Evolutionary conservation across 2,888 invertebrate genomes (phyloP).

Genomic region (Meghimatium bilineatum): DNA sequence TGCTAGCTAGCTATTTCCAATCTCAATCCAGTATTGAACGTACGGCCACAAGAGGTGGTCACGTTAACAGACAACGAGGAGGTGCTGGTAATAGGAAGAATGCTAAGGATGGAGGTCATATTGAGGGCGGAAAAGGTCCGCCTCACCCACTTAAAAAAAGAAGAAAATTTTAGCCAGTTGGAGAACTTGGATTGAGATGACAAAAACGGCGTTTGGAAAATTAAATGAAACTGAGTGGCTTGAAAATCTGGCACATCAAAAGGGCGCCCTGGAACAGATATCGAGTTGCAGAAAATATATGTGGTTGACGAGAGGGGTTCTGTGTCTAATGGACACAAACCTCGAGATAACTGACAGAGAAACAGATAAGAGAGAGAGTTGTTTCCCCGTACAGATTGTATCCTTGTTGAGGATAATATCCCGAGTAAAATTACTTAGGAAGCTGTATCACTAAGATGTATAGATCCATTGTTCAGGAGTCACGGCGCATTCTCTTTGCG

Average conservation of each 20-base stretch:
- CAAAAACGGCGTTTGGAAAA: not conserved
- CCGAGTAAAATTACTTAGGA: not conserved
- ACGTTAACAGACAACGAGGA: not conserved
- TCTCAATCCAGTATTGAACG: conserved; percentile 35
- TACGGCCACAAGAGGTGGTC: conserved; percentile 18
- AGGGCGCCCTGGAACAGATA: too few species aligned
- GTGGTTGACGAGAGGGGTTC: too few species aligned
- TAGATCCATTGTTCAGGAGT: not conserved
- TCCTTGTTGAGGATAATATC: not conserved
- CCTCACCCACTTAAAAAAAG: too few species aligned
- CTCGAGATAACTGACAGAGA: not conserved
- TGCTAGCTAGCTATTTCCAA: conserved; percentile 39
- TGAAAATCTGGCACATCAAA: not conserved
- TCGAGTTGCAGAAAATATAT: too few species aligned
- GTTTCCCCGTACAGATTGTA: not conserved
- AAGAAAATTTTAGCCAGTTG: not conserved
- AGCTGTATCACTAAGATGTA: not conserved
- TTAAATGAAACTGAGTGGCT: conserved; percentile 9
- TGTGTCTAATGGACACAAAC: not conserved
- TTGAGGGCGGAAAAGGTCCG: not conserved
- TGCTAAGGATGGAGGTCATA: not conserved
- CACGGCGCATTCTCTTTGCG: not conserved
- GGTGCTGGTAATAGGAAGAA: not conserved
- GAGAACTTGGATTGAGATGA: not conserved
- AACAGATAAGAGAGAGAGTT: not conserved